phyloP scores from a whole-genome alignment of 2,888 invertebrate species.

The Lasius fuliginosus region DNA sequence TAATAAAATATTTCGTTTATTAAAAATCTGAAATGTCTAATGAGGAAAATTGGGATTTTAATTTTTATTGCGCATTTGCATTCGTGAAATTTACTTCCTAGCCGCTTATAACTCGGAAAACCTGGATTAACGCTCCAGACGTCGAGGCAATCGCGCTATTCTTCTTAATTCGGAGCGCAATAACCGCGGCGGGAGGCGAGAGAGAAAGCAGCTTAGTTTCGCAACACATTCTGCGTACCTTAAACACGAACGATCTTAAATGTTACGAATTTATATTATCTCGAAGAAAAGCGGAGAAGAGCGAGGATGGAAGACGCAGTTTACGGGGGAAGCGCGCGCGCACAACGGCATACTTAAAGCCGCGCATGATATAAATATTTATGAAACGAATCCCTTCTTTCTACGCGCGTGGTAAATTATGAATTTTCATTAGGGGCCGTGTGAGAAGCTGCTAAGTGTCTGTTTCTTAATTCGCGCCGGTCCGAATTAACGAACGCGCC shows the following conservation, averaged over 20 bases:
- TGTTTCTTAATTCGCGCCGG: slow-evolving; percentile 64
- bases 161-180: slow-evolving; percentile 44
- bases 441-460: slow-evolving; percentile 54
- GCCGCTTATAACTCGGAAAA: background rate
- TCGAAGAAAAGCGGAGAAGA: background rate
- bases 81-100: slow-evolving; percentile 30
- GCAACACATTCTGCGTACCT: slow-evolving; percentile 3
- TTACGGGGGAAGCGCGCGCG: background rate
- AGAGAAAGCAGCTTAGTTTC: background rate
- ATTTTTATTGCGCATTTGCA: background rate
- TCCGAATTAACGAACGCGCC: slow-evolving; percentile 60
- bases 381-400: slow-evolving; percentile 52
- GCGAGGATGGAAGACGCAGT: background rate
- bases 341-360: slow-evolving; percentile 3
- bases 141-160: slow-evolving; percentile 36
- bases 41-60: background rate
- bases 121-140: slow-evolving; percentile 23
- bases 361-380: slow-evolving; percentile 67
- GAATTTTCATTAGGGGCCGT: slow-evolving; percentile 68
- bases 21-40: slow-evolving; percentile 2
- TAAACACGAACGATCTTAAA: slow-evolving; percentile 39
- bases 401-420: slow-evolving; percentile 48
- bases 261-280: slow-evolving; percentile 40
- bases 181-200: slow-evolving; percentile 20
- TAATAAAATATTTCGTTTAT: background rate